Evolutionary conservation across 1,140 invertebrate genomes (phyloP).

Genomic region (Coenobita brevimanus): DNA sequence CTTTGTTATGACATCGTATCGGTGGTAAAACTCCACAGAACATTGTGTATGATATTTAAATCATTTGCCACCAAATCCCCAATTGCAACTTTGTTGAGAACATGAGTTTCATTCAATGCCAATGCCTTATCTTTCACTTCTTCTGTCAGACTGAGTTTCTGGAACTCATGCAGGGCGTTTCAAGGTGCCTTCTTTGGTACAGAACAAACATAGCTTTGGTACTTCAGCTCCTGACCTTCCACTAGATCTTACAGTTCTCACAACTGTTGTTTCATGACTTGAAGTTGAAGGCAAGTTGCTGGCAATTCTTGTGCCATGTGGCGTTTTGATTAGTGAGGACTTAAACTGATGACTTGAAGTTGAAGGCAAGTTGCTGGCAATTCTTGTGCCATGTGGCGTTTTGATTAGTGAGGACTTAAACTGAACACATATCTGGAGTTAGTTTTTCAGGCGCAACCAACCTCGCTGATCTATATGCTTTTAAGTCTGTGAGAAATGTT

Average conservation of each 20-base stretch:
- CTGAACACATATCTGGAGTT: background rate
- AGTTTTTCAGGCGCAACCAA: background rate
- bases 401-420: background rate
- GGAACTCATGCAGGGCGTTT: background rate
- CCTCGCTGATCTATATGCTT: background rate
- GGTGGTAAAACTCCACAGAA: too few species aligned
- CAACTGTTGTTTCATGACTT: background rate
- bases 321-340: conserved; percentile 1
- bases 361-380: background rate
- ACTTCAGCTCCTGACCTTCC: background rate
- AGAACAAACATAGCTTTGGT: conserved; percentile 6
- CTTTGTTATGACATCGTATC: too few species aligned
- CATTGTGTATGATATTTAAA: too few species aligned
- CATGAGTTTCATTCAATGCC: too few species aligned
- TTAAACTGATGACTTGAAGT: background rate
- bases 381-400: conserved; percentile 29
- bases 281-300: background rate
- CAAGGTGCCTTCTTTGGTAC: background rate
- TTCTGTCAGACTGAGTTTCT: background rate
- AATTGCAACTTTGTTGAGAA: too few species aligned
- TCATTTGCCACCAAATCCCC: too few species aligned
- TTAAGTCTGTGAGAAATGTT: conserved; percentile 16
- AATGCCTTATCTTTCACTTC: too few species aligned
- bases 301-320: conserved; percentile 27
- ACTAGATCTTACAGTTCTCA: background rate